A percentile compares a stretch with the other conserved stretches of the same genome.
These are phyloP conservation scores for Acipenser ruthenus DNA, from an alignment of 2,797 vertebrate genomes.

Conservation along the genomic window DNA sequence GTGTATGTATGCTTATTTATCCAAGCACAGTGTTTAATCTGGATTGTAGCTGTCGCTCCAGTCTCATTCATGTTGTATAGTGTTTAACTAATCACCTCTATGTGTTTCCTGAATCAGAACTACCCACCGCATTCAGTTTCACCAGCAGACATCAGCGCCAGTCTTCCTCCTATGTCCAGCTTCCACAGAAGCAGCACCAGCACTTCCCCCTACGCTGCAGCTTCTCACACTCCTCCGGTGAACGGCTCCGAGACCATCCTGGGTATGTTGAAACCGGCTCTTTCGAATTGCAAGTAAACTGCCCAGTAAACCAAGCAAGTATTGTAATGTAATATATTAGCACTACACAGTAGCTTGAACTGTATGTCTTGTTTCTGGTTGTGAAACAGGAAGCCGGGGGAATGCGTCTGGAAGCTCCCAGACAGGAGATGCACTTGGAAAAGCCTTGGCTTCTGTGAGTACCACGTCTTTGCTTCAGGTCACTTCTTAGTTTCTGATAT, in stretches of 20 bases:
- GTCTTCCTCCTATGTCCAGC: conserved; percentile 98
- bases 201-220: conserved; percentile 79
- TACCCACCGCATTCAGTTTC: conserved; percentile 91
- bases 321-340: too few relatives aligned
- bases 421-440: conserved; percentile 94
- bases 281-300: too few relatives aligned
- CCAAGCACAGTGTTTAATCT: too few relatives aligned
- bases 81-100: too few relatives aligned
- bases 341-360: too few relatives aligned
- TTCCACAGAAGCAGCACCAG: conserved; percentile 81
- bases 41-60: too few relatives aligned
- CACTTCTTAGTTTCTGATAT: too few relatives aligned
- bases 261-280: conserved; percentile 55
- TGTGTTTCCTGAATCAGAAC: conserved; percentile 57
- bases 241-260: conserved; percentile 76
- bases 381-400: conserved; percentile 75
- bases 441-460: conserved; percentile 97
- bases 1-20: too few relatives aligned
- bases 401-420: conserved; percentile 85
- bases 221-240: conserved; percentile 81
- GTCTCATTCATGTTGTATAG: too few relatives aligned
- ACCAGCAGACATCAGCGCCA: conserved; percentile 85
- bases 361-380: too few relatives aligned
- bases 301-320: too few relatives aligned
- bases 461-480: conserved; percentile 8